Base-by-base conservation (phyloP, 2,113 vertebrate genomes). In the Gymnocephalus cernua region DNA sequence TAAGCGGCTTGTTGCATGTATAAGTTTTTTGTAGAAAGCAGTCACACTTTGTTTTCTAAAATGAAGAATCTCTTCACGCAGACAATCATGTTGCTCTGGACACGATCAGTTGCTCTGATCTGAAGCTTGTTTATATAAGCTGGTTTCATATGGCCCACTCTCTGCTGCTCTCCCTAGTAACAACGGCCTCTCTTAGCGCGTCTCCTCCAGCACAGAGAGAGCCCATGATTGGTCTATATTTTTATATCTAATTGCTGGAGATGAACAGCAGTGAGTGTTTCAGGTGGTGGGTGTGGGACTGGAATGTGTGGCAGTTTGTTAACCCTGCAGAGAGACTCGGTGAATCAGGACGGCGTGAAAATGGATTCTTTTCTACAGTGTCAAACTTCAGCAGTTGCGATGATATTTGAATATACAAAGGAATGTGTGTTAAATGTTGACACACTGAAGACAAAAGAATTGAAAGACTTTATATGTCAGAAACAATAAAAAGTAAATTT, bases 231-330 rank as follows among this genome's bases (percentile, higher is more conserved):
- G 95, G 94, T 90, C 89, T 84, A 91, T 95, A 95, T 95, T 95
- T 95, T 94, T 94, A 92, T 89, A 93, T 94, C 89, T 91, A 94
- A 92, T 94, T 93, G 92, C 91, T 93, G 90, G 86, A 94, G 89
- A 92, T 89, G 92, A 93, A 74, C 88, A 89, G 91, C 87, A 77
- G 84, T 79, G 91, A 90, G 92, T 66, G 88, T 82, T 88, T 90
- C 80, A 93, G 89, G 92, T 93, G 91, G 90, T 91, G 90, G 76
- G 87, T 73, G 92, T 65, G 86, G 81, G 66, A 84, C 82, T 76
- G 89, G 65, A 80, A 88, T 90, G 91, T 90, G 91, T 88, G 91
- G 88, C 91, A 77, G 82, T 86, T 81, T 80, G 84, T 83, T 80
- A 86, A 65, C 77, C 70, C 59, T n/a, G 18, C 82, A 64, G 27